Evolutionary conservation across 2,113 vertebrate species (phyloP), one percentile per base, ranked within the genome.

Genomic region (Stercorarius parasiticus): DNA sequence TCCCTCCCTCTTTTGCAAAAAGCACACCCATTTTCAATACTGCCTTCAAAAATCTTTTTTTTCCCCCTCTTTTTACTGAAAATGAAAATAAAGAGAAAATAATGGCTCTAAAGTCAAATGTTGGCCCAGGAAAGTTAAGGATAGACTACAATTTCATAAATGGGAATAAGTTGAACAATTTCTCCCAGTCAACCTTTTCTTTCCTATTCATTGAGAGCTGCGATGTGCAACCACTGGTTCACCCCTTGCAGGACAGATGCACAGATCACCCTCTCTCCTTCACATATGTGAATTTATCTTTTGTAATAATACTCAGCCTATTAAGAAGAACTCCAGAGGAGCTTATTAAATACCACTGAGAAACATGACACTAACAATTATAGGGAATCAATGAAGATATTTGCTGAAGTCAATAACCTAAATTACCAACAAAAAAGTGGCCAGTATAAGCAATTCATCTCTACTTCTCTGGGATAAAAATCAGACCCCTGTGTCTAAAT

Each of bases 381-480:
- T 2, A 80, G 77, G 21, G 67, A 95, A 95, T 97, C 96, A 30
- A 95, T 90, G 42, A 79, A 81, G 74, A 87, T 89, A 80, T 90
- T 87, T 93, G 66, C 86, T 82, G 65, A 81, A 95, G 42, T 94
- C 91, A 81, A 80, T 93, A 90, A 93, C 26, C 58, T 91, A 67
- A 91, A 90, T 82, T 90, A 84, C 56, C 78, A 73, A 42, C 59
- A 86, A 85, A 91, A 86, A 87, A 13, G 13, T 45, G 69, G 36
- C 56, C 78, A 79, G 11, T 56, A 36, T 25, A 82, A 96, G 73
- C 87, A 95, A 53, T 61, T 94, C 34, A 65, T 93, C 53, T 85
- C 13, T 69, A 73, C 42, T 76, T 85, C 19, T 42, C 67, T 18
- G 29, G 58, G 58, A 90, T 36, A 72, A 88, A 82, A 82, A 82